Evolutionary conservation across 2,113 vertebrate species (phyloP).

Genomic region (Odocoileus virginianus): DNA sequence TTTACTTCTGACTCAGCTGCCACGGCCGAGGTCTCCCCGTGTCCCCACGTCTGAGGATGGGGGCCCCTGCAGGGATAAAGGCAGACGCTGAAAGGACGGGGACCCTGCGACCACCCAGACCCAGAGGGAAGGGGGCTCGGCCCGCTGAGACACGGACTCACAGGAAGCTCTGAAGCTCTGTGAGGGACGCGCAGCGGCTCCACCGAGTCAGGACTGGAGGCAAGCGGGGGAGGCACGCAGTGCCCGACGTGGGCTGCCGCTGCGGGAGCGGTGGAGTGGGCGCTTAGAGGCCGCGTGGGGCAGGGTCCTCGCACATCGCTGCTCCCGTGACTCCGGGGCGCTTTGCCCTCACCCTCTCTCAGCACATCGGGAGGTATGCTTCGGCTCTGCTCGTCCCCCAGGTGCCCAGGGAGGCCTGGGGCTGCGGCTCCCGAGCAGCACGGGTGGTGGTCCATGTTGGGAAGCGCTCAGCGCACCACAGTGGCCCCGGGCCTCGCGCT

Average conservation of each 20-base stretch:
- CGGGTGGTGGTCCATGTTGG: neutral
- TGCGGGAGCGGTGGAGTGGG: rapidly evolving
- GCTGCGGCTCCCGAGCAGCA: rapidly evolving
- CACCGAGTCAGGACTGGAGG: too few relatives aligned
- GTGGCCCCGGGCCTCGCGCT: neutral
- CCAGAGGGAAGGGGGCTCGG: neutral
- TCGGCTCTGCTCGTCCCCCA: neutral
- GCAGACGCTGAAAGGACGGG: neutral
- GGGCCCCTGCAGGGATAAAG: neutral
- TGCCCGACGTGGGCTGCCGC: neutral
- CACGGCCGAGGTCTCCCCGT: neutral
- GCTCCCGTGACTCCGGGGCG: neutral
- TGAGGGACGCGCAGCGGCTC: neutral
- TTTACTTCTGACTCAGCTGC: neutral
- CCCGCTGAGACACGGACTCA: neutral
- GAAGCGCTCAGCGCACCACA: neutral
- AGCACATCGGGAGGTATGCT: rapidly evolving
- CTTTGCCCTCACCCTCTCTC: neutral
- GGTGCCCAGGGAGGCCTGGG: neutral
- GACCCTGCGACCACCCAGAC: too few relatives aligned
- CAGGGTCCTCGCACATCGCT: rapidly evolving
- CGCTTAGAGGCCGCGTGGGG: rapidly evolving
- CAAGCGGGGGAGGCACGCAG: rapidly evolving
- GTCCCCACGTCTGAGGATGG: neutral
- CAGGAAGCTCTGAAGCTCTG: neutral